These are phyloP conservation scores for Boloria selene DNA, from an alignment of 2,888 invertebrate species.

Conservation along the genomic window DNA sequence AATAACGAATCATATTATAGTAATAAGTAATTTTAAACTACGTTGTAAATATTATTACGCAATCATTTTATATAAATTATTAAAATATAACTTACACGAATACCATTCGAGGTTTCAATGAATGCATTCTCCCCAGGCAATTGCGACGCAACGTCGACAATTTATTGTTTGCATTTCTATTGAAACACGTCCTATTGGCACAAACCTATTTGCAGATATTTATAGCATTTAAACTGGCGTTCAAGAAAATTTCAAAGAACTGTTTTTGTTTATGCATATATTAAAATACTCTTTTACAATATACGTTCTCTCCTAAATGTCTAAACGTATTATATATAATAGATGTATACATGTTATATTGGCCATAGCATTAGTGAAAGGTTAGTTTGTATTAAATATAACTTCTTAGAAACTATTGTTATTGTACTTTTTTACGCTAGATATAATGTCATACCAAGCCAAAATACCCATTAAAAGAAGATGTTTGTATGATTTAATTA, in stretches of 20 bases:
- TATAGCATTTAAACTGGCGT: constrained; percentile 30
- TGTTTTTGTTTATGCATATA: constrained; percentile 3
- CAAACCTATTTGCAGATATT: constrained; percentile 37
- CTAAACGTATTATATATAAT: no score
- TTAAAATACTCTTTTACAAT: constrained; percentile 4
- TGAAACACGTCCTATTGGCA: constrained; percentile 37
- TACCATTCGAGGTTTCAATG: constrained; percentile 28
- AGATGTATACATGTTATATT: no score
- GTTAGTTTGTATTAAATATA: no score
- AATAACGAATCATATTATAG: background rate
- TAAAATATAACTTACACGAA: constrained; percentile 29
- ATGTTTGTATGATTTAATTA: no score
- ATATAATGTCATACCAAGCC: no score
- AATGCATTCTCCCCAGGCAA: constrained; percentile 34
- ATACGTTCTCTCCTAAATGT: no score
- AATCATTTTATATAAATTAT: constrained; percentile 13
- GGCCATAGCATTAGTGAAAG: no score
- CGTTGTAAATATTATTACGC: background rate
- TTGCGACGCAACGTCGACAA: constrained; percentile 35
- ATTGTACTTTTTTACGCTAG: no score
- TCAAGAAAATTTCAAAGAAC: constrained; percentile 21
- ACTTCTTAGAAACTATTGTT: no score
- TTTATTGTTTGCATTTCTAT: constrained; percentile 40
- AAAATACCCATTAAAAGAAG: no score
- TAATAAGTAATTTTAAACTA: background rate